Conservation (phyloP, 2,113 vertebrate genomes). For the Helogale parvula region DNA sequence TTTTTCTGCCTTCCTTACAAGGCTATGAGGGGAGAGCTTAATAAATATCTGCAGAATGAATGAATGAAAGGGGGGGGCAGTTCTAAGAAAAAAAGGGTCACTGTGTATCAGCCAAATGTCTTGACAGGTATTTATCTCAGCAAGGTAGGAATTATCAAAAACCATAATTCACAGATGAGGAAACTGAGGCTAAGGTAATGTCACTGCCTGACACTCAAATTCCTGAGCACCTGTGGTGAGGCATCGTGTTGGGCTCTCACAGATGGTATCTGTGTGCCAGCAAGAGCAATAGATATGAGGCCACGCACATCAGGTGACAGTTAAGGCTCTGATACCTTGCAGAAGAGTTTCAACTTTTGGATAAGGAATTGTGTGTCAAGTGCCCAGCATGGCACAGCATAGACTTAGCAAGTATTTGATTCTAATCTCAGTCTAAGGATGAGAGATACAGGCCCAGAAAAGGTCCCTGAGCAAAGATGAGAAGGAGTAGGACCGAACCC, state of each 20-base stretch:
- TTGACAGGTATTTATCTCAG: background rate
- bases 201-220: background rate
- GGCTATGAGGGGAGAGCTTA: background rate
- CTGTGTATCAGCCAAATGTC: background rate
- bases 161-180: background rate
- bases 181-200: conserved; percentile 6
- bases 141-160: background rate
- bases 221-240: background rate
- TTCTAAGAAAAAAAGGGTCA: background rate
- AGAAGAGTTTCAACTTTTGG: background rate
- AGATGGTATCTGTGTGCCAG: background rate
- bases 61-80: background rate
- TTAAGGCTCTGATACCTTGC: background rate
- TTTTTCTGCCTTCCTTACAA: background rate
- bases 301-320: background rate
- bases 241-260: background rate
- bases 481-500: background rate
- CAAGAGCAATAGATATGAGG: background rate
- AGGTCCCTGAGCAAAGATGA: background rate
- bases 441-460: background rate
- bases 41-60: background rate
- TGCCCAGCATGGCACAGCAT: background rate
- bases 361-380: background rate
- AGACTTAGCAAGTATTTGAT: background rate
- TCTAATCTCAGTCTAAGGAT: background rate